Percentiles rank a stretch among this genome's conserved stretches.
Evolutionary conservation across 1,140 invertebrate species (phyloP).

Genomic region (Sycophila sp.): DNA sequence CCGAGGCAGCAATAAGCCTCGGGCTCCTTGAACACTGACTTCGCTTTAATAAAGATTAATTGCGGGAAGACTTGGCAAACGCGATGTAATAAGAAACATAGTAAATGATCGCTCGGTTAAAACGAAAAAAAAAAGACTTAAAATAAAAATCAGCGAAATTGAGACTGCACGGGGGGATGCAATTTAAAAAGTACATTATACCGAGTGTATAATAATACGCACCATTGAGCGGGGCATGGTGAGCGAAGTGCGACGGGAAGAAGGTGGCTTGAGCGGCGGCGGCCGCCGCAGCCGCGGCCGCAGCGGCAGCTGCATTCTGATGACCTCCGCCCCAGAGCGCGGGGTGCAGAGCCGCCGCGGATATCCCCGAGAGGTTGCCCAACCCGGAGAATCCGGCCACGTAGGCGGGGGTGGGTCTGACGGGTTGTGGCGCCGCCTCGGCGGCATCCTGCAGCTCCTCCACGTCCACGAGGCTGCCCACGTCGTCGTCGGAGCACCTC

Average conservation of each 20-base stretch:
- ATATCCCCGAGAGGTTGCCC: slow-evolving; percentile 40
- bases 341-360: slow-evolving; percentile 50
- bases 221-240: slow-evolving; percentile 59
- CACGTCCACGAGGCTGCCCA: slow-evolving; percentile 58
- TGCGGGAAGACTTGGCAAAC: neutral
- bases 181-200: no score
- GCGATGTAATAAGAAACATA: neutral
- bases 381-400: slow-evolving; percentile 54
- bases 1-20: no score
- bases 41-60: no score
- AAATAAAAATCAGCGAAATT: no score
- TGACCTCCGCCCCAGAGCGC: slow-evolving; percentile 55
- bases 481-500: slow-evolving; percentile 57
- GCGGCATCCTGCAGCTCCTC: slow-evolving; percentile 53
- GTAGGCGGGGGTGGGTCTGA: slow-evolving; percentile 59
- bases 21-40: no score
- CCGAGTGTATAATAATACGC: slow-evolving; percentile 40
- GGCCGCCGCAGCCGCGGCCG: slow-evolving; percentile 49
- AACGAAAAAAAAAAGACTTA: no score
- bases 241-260: slow-evolving; percentile 58
- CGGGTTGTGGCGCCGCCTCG: slow-evolving; percentile 47
- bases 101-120: no score
- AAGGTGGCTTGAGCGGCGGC: slow-evolving; percentile 53
- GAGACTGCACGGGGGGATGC: no score
- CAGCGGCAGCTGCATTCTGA: slow-evolving; percentile 40